These are phyloP conservation scores for Calliopum simillimum DNA, from an alignment of 2,888 invertebrate species.

Conservation along the genomic window DNA sequence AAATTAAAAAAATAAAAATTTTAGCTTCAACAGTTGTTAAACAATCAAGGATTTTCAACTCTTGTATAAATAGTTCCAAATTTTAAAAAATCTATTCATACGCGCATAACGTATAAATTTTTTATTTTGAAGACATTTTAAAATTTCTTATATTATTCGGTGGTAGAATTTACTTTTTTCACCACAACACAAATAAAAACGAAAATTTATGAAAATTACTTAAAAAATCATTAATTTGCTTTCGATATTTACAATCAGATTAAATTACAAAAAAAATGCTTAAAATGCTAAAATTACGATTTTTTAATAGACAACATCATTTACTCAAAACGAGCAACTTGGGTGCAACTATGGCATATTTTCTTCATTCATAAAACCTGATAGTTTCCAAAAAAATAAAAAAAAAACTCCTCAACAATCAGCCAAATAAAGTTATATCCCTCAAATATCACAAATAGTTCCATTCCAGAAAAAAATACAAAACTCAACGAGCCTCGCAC, in stretches of 20 bases:
- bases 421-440: slow-evolving; percentile 49
- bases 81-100: too few species aligned
- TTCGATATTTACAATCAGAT: slow-evolving; percentile 13
- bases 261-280: background rate
- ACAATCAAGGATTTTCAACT: too few species aligned
- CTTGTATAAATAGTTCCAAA: too few species aligned
- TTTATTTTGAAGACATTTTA: too few species aligned
- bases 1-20: too few species aligned
- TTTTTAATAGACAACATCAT: slow-evolving; percentile 13
- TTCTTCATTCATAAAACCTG: background rate
- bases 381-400: background rate
- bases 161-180: too few species aligned
- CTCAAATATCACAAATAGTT: slow-evolving; percentile 55
- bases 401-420: slow-evolving; percentile 31
- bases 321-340: slow-evolving; percentile 39
- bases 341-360: slow-evolving; percentile 34
- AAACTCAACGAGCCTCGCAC: slow-evolving; percentile 39
- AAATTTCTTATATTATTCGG: too few species aligned
- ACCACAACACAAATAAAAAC: too few species aligned
- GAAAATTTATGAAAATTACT: background rate
- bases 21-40: too few species aligned
- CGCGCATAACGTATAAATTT: too few species aligned
- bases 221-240: background rate
- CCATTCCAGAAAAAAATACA: slow-evolving; percentile 53
- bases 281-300: background rate